A percentile compares a stretch with the other conserved stretches of the same genome.
phyloP scores from a whole-genome alignment of 1,140 invertebrate species.

The Campodea augens region DNA sequence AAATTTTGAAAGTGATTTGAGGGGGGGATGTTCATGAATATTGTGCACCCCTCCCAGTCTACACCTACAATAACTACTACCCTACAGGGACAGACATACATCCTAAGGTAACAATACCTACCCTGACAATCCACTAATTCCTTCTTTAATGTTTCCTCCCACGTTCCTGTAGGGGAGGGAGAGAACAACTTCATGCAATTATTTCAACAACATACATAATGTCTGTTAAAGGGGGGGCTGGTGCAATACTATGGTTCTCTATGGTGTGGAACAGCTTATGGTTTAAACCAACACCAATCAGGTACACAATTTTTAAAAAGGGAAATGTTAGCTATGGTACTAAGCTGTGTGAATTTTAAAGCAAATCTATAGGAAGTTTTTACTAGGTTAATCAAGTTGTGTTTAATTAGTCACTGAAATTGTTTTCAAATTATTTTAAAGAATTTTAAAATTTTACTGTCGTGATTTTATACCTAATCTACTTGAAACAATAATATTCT shows the following conservation, averaged over 20 bases:
- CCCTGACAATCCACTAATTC: conserved; percentile 78
- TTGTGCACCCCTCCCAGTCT: neutral
- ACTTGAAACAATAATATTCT: too few relatives aligned
- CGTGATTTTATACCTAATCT: too few relatives aligned
- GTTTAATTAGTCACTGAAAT: too few relatives aligned
- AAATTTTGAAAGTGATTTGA: neutral
- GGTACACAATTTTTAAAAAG: neutral
- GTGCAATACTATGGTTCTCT: neutral
- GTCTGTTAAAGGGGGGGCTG: neutral
- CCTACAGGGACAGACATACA: neutral
- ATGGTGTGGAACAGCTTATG: neutral
- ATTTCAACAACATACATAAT: neutral
- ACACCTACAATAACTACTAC: neutral
- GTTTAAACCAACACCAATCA: neutral
- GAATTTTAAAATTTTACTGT: too few relatives aligned
- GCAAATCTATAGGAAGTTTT: conserved; percentile 10
- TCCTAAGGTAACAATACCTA: conserved; percentile 26
- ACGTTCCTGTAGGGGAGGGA: conserved; percentile 48
- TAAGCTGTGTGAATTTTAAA: neutral
- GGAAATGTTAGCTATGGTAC: neutral
- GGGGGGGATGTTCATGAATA: neutral
- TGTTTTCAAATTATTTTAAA: too few relatives aligned
- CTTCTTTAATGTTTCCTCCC: conserved; percentile 83
- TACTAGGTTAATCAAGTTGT: too few relatives aligned
- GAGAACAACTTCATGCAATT: neutral